Evolutionary conservation across 2,797 vertebrate species (phyloP).

Genomic region (Catamblyrhynchus diadema): DNA sequence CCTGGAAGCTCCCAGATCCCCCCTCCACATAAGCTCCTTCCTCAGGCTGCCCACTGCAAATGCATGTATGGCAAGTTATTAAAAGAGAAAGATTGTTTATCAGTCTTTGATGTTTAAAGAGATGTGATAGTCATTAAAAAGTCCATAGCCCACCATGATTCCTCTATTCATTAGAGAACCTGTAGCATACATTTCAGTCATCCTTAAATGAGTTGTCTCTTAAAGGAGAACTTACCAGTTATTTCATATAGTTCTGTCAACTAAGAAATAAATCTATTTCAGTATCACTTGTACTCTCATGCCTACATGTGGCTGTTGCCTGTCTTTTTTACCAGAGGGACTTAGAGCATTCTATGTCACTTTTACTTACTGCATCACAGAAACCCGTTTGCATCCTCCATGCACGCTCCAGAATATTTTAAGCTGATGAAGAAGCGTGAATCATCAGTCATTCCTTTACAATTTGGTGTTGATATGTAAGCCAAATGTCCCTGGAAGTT

Average conservation of each 20-base stretch:
- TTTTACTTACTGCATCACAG: not conserved
- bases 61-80: not conserved
- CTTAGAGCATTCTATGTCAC: not conserved
- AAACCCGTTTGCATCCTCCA: not conserved
- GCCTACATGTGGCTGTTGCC: not conserved
- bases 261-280: not conserved
- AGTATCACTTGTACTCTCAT: not conserved
- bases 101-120: not conserved
- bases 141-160: not conserved
- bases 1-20: not conserved
- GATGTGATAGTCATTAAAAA: not conserved
- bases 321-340: not conserved
- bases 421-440: not conserved
- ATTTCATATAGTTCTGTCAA: not conserved
- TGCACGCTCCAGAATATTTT: not conserved
- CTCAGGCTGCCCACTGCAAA: not conserved
- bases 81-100: not conserved
- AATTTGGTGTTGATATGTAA: not conserved
- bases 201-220: not conserved
- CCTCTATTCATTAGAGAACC: not conserved
- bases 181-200: not conserved
- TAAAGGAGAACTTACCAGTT: not conserved
- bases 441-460: not conserved
- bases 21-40: not conserved
- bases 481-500: fast-evolving